Evolutionary conservation across 2,888 invertebrate genomes (phyloP).

Genomic region (Seira ritae): DNA sequence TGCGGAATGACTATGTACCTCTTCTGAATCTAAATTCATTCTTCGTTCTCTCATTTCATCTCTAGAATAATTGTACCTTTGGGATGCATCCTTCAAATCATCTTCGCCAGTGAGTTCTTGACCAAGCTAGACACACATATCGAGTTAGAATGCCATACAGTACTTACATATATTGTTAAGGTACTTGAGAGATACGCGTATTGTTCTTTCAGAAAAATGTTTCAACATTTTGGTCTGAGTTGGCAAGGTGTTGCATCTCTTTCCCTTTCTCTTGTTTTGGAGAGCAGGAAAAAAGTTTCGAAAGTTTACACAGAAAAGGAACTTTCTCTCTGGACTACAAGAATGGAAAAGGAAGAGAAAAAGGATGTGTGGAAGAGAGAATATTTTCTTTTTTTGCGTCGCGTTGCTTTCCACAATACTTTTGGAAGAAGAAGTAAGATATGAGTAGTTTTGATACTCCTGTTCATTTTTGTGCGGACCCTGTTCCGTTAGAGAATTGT

Average conservation of each 20-base stretch:
- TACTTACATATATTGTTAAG: no score
- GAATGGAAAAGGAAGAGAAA: not conserved
- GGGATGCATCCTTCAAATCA: conserved; percentile 30
- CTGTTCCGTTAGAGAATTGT: not conserved
- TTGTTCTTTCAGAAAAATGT: not conserved
- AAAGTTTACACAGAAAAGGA: conserved; percentile 15
- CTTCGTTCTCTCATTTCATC: conserved; percentile 45
- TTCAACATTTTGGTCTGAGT: not conserved
- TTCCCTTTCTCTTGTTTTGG: not conserved
- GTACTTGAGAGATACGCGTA: not conserved
- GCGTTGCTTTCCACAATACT: not conserved
- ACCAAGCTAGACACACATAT: not conserved
- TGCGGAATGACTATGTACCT: no score
- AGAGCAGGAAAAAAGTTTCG: not conserved
- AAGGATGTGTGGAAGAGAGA: not conserved
- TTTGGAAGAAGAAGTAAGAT: not conserved
- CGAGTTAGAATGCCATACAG: not conserved
- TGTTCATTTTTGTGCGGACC: no score
- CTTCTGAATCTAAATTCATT: conserved; percentile 17
- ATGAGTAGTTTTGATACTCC: not conserved
- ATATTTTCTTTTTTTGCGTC: not conserved
- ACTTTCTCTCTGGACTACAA: not conserved
- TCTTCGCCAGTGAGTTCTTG: not conserved
- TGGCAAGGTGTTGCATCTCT: conserved; percentile 18
- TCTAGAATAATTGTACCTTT: conserved; percentile 54